Conservation (phyloP, 2,888 invertebrate genomes). For the Philhelius pedissequus region DNA sequence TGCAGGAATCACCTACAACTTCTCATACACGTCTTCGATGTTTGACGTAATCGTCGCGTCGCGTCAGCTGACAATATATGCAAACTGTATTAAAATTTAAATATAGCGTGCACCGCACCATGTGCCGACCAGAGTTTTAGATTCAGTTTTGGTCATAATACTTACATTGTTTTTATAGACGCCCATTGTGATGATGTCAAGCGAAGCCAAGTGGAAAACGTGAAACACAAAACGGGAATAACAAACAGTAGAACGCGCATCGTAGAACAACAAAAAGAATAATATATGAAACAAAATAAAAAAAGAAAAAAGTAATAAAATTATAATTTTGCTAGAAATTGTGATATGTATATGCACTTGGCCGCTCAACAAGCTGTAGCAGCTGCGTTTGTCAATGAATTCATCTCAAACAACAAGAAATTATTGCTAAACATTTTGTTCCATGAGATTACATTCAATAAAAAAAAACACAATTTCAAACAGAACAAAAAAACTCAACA, state of each 20-base stretch:
- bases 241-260: background rate
- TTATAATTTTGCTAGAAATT: background rate
- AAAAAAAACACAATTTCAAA: background rate
- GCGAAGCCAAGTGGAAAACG: conserved; percentile 63
- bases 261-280: conserved; percentile 22
- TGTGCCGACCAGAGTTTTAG: background rate
- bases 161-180: conserved; percentile 59
- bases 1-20: conserved; percentile 9
- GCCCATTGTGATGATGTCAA: conserved; percentile 67
- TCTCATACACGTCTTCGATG: background rate
- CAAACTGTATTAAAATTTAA: conserved; percentile 1
- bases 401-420: background rate
- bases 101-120: conserved; percentile 38
- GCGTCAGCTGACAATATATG: background rate
- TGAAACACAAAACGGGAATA: conserved; percentile 29
- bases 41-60: background rate
- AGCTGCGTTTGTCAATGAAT: background rate
- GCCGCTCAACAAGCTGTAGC: background rate
- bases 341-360: background rate
- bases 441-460: background rate
- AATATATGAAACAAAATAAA: conserved; percentile 39
- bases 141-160: conserved; percentile 32
- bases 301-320: conserved; percentile 9
- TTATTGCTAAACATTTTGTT: background rate
- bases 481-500: background rate